Percentiles rank a stretch among this genome's conserved stretches.
Evolutionary conservation across 2,113 vertebrate species (phyloP).

Genomic region (Grus americana): DNA sequence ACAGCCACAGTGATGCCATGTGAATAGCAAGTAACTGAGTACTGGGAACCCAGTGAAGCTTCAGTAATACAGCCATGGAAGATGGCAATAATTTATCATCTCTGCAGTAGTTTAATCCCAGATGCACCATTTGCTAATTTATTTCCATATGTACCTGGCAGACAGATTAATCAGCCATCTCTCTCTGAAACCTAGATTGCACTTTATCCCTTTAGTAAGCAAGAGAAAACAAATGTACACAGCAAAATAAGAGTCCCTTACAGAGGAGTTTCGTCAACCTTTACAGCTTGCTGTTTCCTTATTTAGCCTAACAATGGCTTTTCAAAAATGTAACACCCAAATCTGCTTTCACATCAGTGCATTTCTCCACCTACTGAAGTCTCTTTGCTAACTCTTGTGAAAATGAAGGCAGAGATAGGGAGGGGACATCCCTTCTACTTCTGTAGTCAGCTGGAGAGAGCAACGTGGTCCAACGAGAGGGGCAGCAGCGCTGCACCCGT

Average conservation of each 20-base stretch:
- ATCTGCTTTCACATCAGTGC: not conserved
- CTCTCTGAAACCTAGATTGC: constrained; percentile 71
- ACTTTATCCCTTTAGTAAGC: constrained; percentile 69
- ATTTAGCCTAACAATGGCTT: constrained; percentile 36
- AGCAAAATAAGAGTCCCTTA: constrained; percentile 62
- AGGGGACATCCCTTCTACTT: not conserved
- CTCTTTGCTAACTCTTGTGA: not conserved
- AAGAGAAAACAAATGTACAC: constrained; percentile 40
- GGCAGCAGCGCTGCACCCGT: not conserved
- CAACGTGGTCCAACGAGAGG: not conserved
- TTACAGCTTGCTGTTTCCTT: not conserved
- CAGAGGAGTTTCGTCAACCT: constrained; percentile 22
- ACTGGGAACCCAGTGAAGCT: constrained; percentile 56
- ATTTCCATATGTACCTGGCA: constrained; percentile 83
- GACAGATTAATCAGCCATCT: constrained; percentile 81
- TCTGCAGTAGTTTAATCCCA: constrained; percentile 76
- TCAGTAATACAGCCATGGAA: constrained; percentile 59
- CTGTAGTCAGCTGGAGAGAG: not conserved
- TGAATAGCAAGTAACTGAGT: constrained; percentile 46
- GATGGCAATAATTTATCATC: constrained; percentile 79
- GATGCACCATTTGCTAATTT: constrained; percentile 79
- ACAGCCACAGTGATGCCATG: not conserved
- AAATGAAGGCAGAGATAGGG: not conserved
- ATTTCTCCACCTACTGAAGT: not conserved
- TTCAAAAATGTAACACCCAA: constrained; percentile 25